These are phyloP conservation scores for Drosophila pandora DNA, from an alignment of 1,140 invertebrate species.

Conservation along the genomic window DNA sequence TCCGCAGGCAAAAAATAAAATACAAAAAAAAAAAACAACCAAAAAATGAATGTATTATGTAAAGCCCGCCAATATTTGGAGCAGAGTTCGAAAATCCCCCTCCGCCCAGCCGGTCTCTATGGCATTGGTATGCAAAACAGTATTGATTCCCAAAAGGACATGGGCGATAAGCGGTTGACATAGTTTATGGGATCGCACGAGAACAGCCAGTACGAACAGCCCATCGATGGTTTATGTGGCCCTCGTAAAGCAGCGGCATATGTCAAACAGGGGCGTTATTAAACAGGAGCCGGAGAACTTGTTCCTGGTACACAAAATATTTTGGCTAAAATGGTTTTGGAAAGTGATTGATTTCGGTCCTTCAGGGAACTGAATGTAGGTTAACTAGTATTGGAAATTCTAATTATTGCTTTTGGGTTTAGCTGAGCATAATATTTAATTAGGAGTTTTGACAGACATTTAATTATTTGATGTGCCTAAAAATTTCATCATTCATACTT, in stretches of 20 bases:
- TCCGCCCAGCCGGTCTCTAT: slow-evolving; percentile 47
- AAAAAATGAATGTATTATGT: slow-evolving; percentile 41
- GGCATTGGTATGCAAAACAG: slow-evolving; percentile 78
- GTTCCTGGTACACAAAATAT: slow-evolving; percentile 29
- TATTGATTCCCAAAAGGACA: slow-evolving; percentile 70
- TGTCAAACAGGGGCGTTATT: slow-evolving; percentile 41
- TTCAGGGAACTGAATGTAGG: background rate
- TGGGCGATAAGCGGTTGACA: slow-evolving; percentile 73
- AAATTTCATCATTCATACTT: slow-evolving; percentile 84
- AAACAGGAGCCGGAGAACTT: slow-evolving; percentile 15
- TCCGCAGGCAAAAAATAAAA: slow-evolving; percentile 12
- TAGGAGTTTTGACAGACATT: background rate
- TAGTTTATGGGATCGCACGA: slow-evolving; percentile 66
- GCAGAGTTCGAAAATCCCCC: slow-evolving; percentile 18
- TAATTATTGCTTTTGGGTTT: background rate
- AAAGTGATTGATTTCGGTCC: slow-evolving; percentile 16
- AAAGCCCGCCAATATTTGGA: slow-evolving; percentile 39
- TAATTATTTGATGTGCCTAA: too few species aligned
- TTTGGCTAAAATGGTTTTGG: background rate
- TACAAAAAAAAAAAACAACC: slow-evolving; percentile 11
- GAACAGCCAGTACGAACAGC: slow-evolving; percentile 12
- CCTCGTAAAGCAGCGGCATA: slow-evolving; percentile 46
- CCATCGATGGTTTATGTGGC: slow-evolving; percentile 48
- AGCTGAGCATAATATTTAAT: background rate
- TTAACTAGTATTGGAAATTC: background rate